Conservation (phyloP, 2,113 vertebrate species). For the Seriola dumerili region DNA sequence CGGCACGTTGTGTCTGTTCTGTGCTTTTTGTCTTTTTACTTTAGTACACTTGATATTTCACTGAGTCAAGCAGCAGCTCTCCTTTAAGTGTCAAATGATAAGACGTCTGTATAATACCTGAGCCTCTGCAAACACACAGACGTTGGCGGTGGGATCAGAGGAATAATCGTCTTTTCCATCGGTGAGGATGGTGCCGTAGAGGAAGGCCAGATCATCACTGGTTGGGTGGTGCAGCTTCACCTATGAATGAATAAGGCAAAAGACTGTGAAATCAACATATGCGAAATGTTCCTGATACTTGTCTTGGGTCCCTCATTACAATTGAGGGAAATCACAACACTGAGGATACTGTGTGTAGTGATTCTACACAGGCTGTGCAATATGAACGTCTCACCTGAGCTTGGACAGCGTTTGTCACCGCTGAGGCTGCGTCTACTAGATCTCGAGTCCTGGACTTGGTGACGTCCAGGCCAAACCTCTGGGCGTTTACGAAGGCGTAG, state of each 20-base stretch:
- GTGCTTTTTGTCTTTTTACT: background rate
- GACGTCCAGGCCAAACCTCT: constrained; percentile 89
- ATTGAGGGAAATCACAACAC: background rate
- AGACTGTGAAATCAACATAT: background rate
- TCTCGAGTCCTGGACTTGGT: constrained; percentile 87
- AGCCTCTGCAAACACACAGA: constrained; percentile 96
- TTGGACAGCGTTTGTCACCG: constrained; percentile 90
- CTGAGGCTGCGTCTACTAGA: constrained; percentile 87
- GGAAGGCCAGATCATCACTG: constrained; percentile 92
- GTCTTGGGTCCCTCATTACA: too few species aligned
- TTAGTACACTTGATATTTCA: background rate
- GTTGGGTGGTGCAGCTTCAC: constrained; percentile 91
- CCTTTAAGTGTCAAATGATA: background rate
- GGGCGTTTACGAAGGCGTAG: constrained; percentile 90
- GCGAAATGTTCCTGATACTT: background rate
- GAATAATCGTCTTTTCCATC: constrained; percentile 92
- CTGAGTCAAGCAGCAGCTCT: background rate
- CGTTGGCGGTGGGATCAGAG: constrained; percentile 90
- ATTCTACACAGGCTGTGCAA: too few species aligned
- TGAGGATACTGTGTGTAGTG: background rate
- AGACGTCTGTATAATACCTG: constrained; percentile 85
- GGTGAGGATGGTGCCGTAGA: constrained; percentile 96
- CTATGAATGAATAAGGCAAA: constrained; percentile 72
- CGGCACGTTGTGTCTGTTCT: background rate
- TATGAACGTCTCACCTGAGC: constrained; percentile 84